A percentile compares a stretch with the other conserved stretches of the same genome.
Evolutionary conservation across 1,140 invertebrate species (phyloP).

Genomic region (Hylaeus volcanicus): DNA sequence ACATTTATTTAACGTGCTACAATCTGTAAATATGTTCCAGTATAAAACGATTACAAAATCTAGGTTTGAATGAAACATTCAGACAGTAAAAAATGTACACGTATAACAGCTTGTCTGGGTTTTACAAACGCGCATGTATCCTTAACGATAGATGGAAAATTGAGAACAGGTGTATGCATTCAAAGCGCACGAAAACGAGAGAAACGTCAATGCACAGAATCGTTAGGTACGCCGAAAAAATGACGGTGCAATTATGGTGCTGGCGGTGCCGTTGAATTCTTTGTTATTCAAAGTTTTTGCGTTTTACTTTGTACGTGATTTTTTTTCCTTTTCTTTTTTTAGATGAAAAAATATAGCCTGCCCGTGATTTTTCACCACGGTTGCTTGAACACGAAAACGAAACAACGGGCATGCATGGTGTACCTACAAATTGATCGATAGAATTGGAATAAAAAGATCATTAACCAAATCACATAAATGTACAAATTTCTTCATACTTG

Average conservation of each 20-base stretch:
- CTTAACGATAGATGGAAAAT: conserved; percentile 42
- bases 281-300: conserved; percentile 54
- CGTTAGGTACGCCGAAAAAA: conserved; percentile 56
- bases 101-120: no score
- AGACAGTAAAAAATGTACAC: no score
- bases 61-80: not conserved
- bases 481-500: not conserved
- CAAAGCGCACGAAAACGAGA: conserved; percentile 31
- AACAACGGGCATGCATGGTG: not conserved
- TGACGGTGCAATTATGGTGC: conserved; percentile 57
- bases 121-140: conserved; percentile 27
- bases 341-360: conserved; percentile 20
- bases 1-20: no score
- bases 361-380: conserved; percentile 27
- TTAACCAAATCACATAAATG: conserved; percentile 12
- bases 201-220: conserved; percentile 29
- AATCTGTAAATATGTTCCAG: no score
- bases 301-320: conserved; percentile 20
- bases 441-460: conserved; percentile 6
- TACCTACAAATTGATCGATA: conserved; percentile 16
- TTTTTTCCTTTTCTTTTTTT: conserved; percentile 4
- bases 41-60: no score
- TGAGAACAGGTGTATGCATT: conserved; percentile 42
- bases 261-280: conserved; percentile 23
- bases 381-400: conserved; percentile 15